phyloP scores from a whole-genome alignment of 2,888 invertebrate genomes.

The Clanis bilineata region DNA sequence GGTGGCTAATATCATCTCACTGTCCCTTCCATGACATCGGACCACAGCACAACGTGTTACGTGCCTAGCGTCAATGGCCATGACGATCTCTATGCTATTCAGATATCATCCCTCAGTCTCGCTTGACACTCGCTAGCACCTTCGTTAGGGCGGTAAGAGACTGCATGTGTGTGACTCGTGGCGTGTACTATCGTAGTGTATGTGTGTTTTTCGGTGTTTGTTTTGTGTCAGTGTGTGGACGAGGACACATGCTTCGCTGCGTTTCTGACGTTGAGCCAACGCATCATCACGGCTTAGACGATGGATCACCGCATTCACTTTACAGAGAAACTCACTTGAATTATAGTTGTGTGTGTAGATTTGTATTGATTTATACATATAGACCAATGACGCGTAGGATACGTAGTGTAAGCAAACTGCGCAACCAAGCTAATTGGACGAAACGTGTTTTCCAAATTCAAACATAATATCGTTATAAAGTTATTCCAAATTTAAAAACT shows the following conservation, averaged over 20 bases:
- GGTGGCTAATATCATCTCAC: conserved; percentile 55
- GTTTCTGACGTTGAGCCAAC: neutral
- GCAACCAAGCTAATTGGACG: neutral
- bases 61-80: conserved; percentile 68
- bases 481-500: neutral
- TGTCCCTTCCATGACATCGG: conserved; percentile 54
- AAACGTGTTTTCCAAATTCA: conserved; percentile 1
- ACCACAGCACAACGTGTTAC: conserved; percentile 54
- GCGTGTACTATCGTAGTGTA: conserved; percentile 41
- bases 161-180: conserved; percentile 69
- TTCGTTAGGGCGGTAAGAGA: conserved; percentile 29
- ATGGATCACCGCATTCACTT: conserved; percentile 11
- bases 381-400: conserved; percentile 7
- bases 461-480: neutral
- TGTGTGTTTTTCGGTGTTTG: conserved; percentile 18
- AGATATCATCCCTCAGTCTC: conserved; percentile 23
- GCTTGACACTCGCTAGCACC: conserved; percentile 32
- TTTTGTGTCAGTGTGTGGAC: conserved; percentile 13
- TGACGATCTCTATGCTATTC: conserved; percentile 30
- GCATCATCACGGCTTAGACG: conserved; percentile 11
- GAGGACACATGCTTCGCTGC: conserved; percentile 6
- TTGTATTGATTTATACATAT: conserved; percentile 6
- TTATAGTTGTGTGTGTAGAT: conserved; percentile 19
- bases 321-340: conserved; percentile 15
- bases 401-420: conserved; percentile 3